phyloP scores from a whole-genome alignment of 30 jellyfish, hydroid and myxozoan genomes.

The Hydractinia echinata region DNA sequence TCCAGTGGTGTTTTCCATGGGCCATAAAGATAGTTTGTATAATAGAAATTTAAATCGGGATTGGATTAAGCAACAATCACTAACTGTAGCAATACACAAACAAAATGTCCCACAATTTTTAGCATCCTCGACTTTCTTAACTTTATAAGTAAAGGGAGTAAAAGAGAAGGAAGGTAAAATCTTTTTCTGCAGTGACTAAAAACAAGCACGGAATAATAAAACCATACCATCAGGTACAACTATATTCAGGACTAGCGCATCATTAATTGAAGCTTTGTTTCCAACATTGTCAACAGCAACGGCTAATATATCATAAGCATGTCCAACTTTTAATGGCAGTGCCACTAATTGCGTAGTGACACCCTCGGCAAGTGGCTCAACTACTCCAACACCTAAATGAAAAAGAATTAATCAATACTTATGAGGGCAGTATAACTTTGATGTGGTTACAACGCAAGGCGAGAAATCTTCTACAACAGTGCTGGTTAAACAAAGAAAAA shows the following conservation, averaged over 20 bases:
- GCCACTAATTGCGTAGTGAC: not conserved
- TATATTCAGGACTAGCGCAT: not conserved
- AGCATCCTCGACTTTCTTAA: too few relatives aligned
- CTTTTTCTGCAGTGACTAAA: too few relatives aligned
- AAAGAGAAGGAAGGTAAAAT: too few relatives aligned
- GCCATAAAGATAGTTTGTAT: too few relatives aligned
- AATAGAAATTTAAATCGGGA: too few relatives aligned
- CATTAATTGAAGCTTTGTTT: not conserved
- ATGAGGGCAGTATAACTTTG: not conserved
- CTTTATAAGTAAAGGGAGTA: too few relatives aligned
- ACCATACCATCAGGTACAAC: not conserved
- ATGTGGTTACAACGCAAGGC: not conserved
- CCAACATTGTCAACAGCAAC: slow-evolving; percentile 15
- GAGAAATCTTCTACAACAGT: not conserved
- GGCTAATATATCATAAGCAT: not conserved
- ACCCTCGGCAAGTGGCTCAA: not conserved
- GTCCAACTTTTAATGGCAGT: slow-evolving; percentile 1
- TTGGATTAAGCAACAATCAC: too few relatives aligned
- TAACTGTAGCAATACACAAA: too few relatives aligned
- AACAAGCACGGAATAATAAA: too few relatives aligned
- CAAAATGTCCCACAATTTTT: too few relatives aligned
- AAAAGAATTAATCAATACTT: not conserved
- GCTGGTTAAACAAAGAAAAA: not conserved
- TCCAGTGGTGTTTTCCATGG: too few relatives aligned
- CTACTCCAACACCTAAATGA: not conserved